Evolutionary conservation across 2,797 vertebrate species (phyloP).

Genomic region (Uromys caudimaculatus): DNA sequence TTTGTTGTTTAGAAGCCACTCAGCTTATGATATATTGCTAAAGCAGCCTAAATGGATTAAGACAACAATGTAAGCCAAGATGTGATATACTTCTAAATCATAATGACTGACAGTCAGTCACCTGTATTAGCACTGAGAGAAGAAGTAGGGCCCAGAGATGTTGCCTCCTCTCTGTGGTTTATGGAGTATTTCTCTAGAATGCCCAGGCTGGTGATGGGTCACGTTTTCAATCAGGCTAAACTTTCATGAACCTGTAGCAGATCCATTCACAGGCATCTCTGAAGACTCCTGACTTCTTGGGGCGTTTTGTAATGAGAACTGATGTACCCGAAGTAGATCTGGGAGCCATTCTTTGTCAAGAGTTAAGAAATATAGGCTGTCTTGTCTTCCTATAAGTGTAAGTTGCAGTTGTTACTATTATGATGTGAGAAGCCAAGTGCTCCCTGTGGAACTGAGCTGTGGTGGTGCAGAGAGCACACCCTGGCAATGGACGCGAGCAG

Average conservation of each 20-base stretch:
- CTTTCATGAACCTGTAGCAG: constrained; percentile 23
- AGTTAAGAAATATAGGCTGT: constrained; percentile 82
- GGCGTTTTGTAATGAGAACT: constrained; percentile 52
- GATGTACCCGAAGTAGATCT: constrained; percentile 73
- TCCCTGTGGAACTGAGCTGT: constrained; percentile 83
- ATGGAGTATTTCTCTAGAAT: neutral
- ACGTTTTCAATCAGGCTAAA: constrained; percentile 8
- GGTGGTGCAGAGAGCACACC: constrained; percentile 75
- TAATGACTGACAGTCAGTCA: constrained; percentile 8
- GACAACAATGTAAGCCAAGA: neutral
- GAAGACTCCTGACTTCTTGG: constrained; percentile 63
- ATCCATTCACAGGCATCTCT: constrained; percentile 38
- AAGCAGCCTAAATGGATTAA: neutral
- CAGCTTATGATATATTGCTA: neutral
- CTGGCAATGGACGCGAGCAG: constrained; percentile 82
- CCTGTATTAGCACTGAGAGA: neutral
- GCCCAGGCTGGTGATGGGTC: neutral
- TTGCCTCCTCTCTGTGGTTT: neutral
- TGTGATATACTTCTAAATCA: neutral
- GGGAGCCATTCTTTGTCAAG: constrained; percentile 75
- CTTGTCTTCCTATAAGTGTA: constrained; percentile 82
- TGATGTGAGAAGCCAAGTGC: constrained; percentile 83
- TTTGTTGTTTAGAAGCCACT: neutral
- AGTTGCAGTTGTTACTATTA: constrained; percentile 80
- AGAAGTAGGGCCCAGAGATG: neutral